These are phyloP conservation scores for Heteronetta atricapilla DNA, from an alignment of 2,113 vertebrate species.

Conservation along the genomic window DNA sequence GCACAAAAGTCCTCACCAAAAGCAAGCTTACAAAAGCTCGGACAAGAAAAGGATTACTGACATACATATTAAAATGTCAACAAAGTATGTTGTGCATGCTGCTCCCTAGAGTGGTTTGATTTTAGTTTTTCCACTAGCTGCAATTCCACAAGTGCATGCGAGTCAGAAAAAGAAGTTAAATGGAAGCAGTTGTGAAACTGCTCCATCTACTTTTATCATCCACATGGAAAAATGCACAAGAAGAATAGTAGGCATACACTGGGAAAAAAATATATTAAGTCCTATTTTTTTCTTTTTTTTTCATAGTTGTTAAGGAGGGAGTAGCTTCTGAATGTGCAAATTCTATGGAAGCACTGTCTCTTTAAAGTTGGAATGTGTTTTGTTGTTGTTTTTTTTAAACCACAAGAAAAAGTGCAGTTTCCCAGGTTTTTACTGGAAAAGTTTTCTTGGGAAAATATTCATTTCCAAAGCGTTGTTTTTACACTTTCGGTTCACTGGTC, in stretches of 20 bases:
- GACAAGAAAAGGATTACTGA: not conserved
- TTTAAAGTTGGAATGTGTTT: slow-evolving; percentile 26
- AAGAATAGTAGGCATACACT: not conserved
- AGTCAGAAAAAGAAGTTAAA: slow-evolving; percentile 1
- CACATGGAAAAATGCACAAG: slow-evolving; percentile 18
- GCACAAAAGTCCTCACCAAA: not conserved
- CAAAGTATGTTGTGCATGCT: not conserved
- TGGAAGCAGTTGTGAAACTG: slow-evolving; percentile 33
- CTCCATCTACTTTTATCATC: slow-evolving; percentile 5
- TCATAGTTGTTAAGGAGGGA: not conserved
- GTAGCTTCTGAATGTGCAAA: not conserved
- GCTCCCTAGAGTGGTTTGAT: not conserved
- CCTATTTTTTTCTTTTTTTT: not conserved
- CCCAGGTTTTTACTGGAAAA: slow-evolving; percentile 63
- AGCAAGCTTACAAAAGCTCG: not conserved
- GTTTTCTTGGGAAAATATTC: slow-evolving; percentile 54
- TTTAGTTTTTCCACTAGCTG: slow-evolving; percentile 12
- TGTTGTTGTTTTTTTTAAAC: not conserved
- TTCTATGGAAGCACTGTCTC: not conserved
- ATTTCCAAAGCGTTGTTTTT: slow-evolving; percentile 36
- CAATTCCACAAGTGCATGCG: not conserved
- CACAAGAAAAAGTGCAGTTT: slow-evolving; percentile 47
- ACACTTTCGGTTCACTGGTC: slow-evolving; percentile 47
- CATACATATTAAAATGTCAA: not conserved
- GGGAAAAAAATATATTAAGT: not conserved